Evolutionary conservation across 92 coral and sea anemone species (phyloP).

Genomic region (Metridium senile): DNA sequence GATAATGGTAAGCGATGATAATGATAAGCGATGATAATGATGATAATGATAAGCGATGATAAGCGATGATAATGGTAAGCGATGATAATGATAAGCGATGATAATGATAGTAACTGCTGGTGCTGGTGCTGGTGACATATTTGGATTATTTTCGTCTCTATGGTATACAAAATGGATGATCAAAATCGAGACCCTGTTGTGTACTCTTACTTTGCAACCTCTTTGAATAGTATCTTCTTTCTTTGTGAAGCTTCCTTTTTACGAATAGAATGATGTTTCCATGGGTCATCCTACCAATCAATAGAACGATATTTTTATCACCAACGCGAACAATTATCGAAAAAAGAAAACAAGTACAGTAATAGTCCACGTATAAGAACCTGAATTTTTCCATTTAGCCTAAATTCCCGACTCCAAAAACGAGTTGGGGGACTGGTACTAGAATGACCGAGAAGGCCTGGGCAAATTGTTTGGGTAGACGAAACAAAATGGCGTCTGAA

Average conservation of each 20-base stretch:
- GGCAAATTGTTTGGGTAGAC: too few relatives aligned
- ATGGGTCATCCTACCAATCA: slow-evolving; percentile 72
- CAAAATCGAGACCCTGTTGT: too few relatives aligned
- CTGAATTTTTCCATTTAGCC: too few relatives aligned
- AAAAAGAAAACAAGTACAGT: too few relatives aligned
- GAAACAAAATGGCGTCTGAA: too few relatives aligned
- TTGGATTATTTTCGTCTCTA: too few relatives aligned
- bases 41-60: neutral
- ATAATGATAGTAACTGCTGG: neutral
- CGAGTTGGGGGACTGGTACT: too few relatives aligned
- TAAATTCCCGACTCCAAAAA: too few relatives aligned
- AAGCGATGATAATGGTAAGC: neutral
- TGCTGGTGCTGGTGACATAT: neutral
- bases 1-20: neutral
- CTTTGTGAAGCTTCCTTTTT: slow-evolving; percentile 38
- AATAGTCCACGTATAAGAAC: too few relatives aligned
- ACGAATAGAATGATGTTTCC: slow-evolving; percentile 67
- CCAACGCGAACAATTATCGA: too few relatives aligned
- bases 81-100: neutral
- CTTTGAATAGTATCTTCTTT: slow-evolving; percentile 80
- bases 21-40: neutral
- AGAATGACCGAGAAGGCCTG: too few relatives aligned
- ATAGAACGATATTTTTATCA: neutral
- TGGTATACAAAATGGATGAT: too few relatives aligned
- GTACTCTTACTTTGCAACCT: slow-evolving; percentile 85